These are phyloP conservation scores for Mya arenaria DNA, from an alignment of 1,140 invertebrate genomes.

Conservation along the genomic window DNA sequence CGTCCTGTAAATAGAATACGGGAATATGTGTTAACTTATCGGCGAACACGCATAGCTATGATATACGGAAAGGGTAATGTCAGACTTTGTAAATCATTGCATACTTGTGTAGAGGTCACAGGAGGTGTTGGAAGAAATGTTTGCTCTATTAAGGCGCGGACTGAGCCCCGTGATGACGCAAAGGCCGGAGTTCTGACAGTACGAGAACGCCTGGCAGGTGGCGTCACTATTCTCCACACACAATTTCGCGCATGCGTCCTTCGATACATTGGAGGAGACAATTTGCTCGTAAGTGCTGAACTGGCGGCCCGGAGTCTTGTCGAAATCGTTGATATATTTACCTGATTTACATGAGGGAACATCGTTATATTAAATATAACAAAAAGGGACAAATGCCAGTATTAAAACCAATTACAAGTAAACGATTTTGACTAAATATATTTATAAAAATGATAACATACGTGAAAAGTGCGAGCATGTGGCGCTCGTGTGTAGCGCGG, in stretches of 20 bases:
- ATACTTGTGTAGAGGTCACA: conserved; percentile 47
- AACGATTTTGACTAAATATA: background rate
- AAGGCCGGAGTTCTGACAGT: background rate
- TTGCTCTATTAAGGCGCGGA: background rate
- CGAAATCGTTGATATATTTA: conserved; percentile 29
- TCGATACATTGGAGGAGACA: conserved; percentile 28
- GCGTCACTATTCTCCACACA: conserved; percentile 36
- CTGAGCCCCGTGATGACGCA: conserved; percentile 13
- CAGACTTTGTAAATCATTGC: background rate
- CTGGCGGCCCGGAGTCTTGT: background rate
- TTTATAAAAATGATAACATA: too few species aligned
- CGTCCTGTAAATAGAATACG: conserved; percentile 3
- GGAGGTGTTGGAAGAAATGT: conserved; percentile 5
- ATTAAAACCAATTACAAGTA: background rate
- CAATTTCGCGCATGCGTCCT: conserved; percentile 38
- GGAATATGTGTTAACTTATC: background rate
- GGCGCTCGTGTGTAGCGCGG: background rate
- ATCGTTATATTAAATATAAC: too few species aligned
- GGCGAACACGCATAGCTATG: too few species aligned
- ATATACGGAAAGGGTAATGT: too few species aligned
- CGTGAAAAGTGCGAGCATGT: conserved; percentile 38
- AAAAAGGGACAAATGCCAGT: too few species aligned
- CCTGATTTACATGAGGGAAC: too few species aligned
- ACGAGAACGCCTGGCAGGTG: conserved; percentile 23
- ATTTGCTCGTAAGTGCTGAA: background rate